Conservation (phyloP, 2,888 invertebrate species). For the Cheilosia scutellata region DNA sequence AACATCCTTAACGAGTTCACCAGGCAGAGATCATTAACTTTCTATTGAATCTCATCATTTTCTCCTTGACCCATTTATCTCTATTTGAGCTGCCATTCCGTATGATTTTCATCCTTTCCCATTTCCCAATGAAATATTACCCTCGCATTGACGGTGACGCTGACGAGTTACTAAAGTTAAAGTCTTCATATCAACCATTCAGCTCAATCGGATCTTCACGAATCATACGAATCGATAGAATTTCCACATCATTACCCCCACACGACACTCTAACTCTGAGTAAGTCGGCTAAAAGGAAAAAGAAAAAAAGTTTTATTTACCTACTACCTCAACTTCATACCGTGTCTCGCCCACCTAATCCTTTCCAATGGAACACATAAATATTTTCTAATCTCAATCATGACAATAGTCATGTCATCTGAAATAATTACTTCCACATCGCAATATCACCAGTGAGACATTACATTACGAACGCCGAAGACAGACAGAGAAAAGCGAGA, state of each 20-base stretch:
- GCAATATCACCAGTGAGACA: conserved; percentile 6
- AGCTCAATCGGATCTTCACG: background rate
- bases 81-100: conserved; percentile 31
- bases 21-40: background rate
- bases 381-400: conserved; percentile 60
- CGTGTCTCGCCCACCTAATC: background rate
- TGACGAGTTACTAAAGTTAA: conserved; percentile 20
- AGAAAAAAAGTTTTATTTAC: background rate
- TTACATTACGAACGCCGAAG: conserved; percentile 10
- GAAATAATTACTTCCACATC: conserved; percentile 59
- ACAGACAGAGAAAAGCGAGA: background rate
- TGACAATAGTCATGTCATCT: conserved; percentile 46
- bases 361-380: conserved; percentile 57
- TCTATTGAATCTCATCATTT: background rate
- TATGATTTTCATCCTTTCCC: conserved; percentile 24
- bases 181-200: conserved; percentile 8
- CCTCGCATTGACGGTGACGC: background rate
- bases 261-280: background rate
- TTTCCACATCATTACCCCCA: conserved; percentile 48
- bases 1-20: background rate
- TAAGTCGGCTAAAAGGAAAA: background rate
- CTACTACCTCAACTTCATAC: too few relatives aligned
- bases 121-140: conserved; percentile 39
- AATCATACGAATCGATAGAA: conserved; percentile 18
- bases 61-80: conserved; percentile 47